Evolutionary conservation across 2,888 invertebrate genomes (phyloP), one percentile per base, ranked within the genome.

Genomic region (Heliconius erato): DNA sequence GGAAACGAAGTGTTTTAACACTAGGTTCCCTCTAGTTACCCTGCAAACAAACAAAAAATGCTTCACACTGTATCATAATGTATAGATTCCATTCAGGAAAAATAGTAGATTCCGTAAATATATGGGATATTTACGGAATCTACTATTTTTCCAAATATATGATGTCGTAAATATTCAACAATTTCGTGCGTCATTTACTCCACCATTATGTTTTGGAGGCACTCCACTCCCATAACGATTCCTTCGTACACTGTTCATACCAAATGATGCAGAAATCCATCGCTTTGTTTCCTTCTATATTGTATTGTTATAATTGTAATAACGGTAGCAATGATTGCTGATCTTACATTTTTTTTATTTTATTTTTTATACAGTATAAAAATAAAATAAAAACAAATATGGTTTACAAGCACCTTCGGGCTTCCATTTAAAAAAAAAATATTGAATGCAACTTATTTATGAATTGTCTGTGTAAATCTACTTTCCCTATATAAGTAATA

Each of bases 241-340:
- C 54, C 54, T 79, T 69, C 76, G 69, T 71, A 71, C 63, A 71
- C 65, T 63, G 71, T 78, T 49, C 28, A 9, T 12, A 44, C 4
- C 44, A 63, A 77, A 78, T 81, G 77, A 81, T 19, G 54, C 71
- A 77, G 71, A 78, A 81, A 81, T 81, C n/a, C 68, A 63, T 49
- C 63, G 77, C 59, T 63, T 71, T 65, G 59, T 63, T 69, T 54
- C n/a, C 76, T 26, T 28, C 23, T 28, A 19, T 81, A 12, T 59
- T 59, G 68, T 67, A 77, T 63, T 40, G n/a, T 81, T 77, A 23
- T 35, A 49, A 23, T 59, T 65, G 65, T 44, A 26, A 68, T 28
- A 5, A 28, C 26, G 49, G 9, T 16, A 35, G 32, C 35, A 19
- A 28, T 49, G 11, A 12, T 78, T 44, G 19, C 11, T 76, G 28